phyloP scores from a whole-genome alignment of 2,888 invertebrate species.

The Merodon equestris region DNA sequence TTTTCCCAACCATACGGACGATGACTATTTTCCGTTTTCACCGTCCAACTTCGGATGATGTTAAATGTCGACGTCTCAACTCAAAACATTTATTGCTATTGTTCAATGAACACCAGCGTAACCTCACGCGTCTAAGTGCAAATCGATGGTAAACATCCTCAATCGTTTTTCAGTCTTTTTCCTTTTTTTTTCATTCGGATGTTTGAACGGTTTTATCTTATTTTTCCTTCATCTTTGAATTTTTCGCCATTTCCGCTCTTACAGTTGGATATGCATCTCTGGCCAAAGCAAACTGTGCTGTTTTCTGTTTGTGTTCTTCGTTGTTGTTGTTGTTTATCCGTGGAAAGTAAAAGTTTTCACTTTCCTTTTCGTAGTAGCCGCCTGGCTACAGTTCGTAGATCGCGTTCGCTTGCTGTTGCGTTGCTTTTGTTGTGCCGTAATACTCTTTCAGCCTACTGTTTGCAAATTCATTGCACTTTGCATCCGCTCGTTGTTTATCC shows the following conservation, averaged over 20 bases:
- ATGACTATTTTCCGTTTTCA: neutral
- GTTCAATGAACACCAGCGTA: neutral
- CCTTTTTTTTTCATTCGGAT: too few relatives aligned
- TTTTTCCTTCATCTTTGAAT: slow-evolving; percentile 13
- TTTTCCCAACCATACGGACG: slow-evolving; percentile 29
- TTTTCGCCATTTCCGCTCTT: slow-evolving; percentile 55
- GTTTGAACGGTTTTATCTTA: too few relatives aligned
- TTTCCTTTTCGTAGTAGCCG: slow-evolving; percentile 60
- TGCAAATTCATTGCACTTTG: slow-evolving; percentile 64
- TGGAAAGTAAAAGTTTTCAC: slow-evolving; percentile 68
- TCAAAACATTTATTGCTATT: slow-evolving; percentile 8
- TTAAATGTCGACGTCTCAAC: slow-evolving; percentile 34
- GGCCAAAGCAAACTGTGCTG: neutral
- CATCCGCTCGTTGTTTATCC: slow-evolving; percentile 27
- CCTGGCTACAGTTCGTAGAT: slow-evolving; percentile 3
- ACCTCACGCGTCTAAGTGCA: slow-evolving; percentile 7
- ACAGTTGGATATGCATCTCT: slow-evolving; percentile 30
- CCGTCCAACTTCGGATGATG: too few relatives aligned
- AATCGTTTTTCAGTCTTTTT: too few relatives aligned
- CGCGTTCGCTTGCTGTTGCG: slow-evolving; percentile 34
- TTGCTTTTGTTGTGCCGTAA: slow-evolving; percentile 66
- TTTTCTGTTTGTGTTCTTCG: slow-evolving; percentile 13
- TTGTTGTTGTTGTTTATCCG: slow-evolving; percentile 20
- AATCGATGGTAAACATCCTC: slow-evolving; percentile 57
- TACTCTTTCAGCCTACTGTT: slow-evolving; percentile 30